Evolutionary conservation across 1,140 invertebrate genomes (phyloP).

Genomic region (Formica selysi): DNA sequence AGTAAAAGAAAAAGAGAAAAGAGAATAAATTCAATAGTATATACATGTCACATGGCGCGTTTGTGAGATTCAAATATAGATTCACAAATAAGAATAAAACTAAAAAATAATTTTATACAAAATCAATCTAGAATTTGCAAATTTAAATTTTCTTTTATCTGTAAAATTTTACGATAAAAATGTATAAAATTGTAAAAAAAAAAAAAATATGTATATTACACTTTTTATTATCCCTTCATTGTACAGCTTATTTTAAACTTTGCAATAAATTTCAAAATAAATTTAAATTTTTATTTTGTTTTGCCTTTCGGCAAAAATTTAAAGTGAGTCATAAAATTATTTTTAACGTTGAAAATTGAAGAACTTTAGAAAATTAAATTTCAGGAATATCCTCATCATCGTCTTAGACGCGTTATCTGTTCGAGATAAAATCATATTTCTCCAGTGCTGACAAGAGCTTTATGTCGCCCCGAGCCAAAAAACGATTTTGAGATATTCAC

Average conservation of each 20-base stretch:
- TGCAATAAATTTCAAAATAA: not conserved
- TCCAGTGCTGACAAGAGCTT: constrained; percentile 24
- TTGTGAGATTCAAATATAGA: not conserved
- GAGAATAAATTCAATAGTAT: constrained; percentile 50
- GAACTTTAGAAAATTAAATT: not conserved
- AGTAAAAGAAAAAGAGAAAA: not conserved
- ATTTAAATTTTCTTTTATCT: not conserved
- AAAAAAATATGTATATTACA: too few relatives aligned
- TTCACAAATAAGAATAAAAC: not conserved
- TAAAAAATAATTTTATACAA: not conserved
- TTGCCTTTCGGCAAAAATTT: not conserved
- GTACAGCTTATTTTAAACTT: too few relatives aligned
- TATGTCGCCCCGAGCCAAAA: not conserved
- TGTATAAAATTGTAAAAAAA: too few relatives aligned
- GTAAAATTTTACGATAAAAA: not conserved
- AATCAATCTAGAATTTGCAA: not conserved
- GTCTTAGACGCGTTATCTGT: not conserved
- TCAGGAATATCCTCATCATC: constrained; percentile 11
- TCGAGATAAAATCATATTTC: constrained; percentile 40
- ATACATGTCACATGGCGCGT: constrained; percentile 29
- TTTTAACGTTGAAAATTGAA: not conserved
- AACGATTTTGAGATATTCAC: constrained; percentile 39
- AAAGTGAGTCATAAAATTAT: not conserved
- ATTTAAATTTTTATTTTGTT: not conserved
- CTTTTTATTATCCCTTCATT: too few relatives aligned